Evolutionary conservation across 2,888 invertebrate species (phyloP).

Genomic region (Augiades crinisus): DNA sequence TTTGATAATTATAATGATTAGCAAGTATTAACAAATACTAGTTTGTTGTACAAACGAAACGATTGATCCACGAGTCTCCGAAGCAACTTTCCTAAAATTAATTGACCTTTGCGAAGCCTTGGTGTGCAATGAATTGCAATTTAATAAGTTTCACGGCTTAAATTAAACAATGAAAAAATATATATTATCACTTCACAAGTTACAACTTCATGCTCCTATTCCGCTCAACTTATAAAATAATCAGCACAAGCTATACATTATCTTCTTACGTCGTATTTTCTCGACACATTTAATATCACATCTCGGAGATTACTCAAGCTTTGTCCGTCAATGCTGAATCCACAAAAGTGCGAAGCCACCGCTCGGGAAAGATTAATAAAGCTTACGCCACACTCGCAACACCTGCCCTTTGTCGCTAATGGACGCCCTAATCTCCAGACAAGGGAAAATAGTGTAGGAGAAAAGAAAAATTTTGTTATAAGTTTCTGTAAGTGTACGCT

Average conservation of each 20-base stretch:
- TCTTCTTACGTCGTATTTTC: conserved; percentile 22
- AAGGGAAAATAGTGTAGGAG: conserved; percentile 17
- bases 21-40: no score
- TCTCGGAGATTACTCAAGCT: conserved; percentile 35
- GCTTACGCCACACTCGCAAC: conserved; percentile 71
- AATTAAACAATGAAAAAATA: no score
- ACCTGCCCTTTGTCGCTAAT: conserved; percentile 80
- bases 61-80: no score
- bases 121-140: no score
- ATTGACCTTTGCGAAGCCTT: no score
- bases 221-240: conserved; percentile 1
- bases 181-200: no score
- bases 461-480: background rate
- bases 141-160: no score
- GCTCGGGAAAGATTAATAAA: conserved; percentile 74
- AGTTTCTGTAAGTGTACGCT: background rate
- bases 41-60: no score
- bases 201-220: background rate
- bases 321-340: conserved; percentile 59
- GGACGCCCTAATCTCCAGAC: conserved; percentile 49
- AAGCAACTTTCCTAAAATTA: no score
- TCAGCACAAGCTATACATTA: background rate
- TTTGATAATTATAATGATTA: no score
- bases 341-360: conserved; percentile 71
- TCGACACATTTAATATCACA: conserved; percentile 21